A percentile compares a stretch with the other conserved stretches of the same genome.
These are phyloP conservation scores for Cynopterus brachyotis DNA, from an alignment of 2,113 vertebrate species.

Conservation along the genomic window DNA sequence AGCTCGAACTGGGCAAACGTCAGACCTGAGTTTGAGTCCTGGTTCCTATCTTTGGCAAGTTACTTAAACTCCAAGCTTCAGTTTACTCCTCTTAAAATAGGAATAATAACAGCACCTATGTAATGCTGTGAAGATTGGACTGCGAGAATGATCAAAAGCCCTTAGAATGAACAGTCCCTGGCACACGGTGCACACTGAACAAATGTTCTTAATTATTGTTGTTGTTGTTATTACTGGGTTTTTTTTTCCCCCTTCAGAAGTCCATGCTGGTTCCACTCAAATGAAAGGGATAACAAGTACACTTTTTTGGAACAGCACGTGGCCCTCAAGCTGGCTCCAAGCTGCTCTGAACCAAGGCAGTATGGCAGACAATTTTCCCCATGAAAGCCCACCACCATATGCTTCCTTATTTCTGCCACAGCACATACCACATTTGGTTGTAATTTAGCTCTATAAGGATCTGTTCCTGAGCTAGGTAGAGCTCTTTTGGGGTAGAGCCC, in stretches of 20 bases:
- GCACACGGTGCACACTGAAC: not conserved
- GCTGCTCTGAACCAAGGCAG: not conserved
- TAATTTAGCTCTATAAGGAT: not conserved
- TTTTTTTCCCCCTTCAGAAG: not conserved
- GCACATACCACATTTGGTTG: not conserved
- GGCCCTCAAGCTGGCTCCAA: not conserved
- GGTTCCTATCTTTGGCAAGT: not conserved
- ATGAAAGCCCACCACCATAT: not conserved
- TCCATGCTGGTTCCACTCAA: not conserved
- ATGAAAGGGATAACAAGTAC: not conserved
- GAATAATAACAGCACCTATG: not conserved
- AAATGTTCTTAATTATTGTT: not conserved
- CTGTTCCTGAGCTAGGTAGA: not conserved
- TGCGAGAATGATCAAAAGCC: not conserved
- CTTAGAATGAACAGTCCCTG: not conserved
- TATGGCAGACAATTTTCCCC: not conserved
- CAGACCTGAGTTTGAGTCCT: not conserved
- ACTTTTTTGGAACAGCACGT: not conserved
- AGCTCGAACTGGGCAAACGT: not conserved
- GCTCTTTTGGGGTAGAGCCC: not conserved
- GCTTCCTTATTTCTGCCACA: not conserved
- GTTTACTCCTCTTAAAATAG: not conserved
- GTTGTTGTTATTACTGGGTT: not conserved
- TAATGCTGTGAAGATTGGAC: not conserved
- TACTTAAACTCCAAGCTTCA: not conserved